These are phyloP conservation scores for Uria aalge DNA, from an alignment of 2,113 vertebrate genomes.

Conservation along the genomic window DNA sequence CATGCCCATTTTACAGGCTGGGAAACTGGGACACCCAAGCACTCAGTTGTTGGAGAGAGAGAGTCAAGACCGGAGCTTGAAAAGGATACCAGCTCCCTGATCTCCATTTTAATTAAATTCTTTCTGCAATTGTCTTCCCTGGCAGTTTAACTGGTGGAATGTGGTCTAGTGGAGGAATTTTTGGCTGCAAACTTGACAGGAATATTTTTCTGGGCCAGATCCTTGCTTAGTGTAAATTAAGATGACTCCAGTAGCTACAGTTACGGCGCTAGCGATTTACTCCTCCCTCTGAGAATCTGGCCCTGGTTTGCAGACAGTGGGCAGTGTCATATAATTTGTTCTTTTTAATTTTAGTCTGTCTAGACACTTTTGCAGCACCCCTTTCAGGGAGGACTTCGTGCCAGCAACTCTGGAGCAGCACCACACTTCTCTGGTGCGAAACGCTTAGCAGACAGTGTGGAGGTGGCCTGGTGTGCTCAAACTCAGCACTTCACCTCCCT, in stretches of 20 bases:
- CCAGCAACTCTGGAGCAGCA: neutral
- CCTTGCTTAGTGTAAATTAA: constrained; percentile 22
- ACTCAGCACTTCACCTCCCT: neutral
- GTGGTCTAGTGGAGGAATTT: constrained; percentile 15
- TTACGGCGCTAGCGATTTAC: neutral
- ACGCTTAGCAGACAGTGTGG: neutral
- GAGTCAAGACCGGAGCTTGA: neutral
- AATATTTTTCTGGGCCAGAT: constrained; percentile 43
- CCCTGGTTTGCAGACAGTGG: constrained; percentile 30
- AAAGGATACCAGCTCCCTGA: constrained; percentile 10
- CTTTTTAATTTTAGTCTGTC: constrained; percentile 53
- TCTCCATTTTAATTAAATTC: constrained; percentile 54
- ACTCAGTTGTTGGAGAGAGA: neutral
- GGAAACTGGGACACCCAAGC: neutral
- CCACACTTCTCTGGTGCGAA: neutral
- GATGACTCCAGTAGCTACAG: neutral
- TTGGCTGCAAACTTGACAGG: constrained; percentile 25
- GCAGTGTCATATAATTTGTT: constrained; percentile 37
- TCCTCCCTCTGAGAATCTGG: constrained; percentile 7
- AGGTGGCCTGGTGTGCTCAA: neutral
- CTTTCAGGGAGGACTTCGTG: neutral
- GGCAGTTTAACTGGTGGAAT: constrained; percentile 37
- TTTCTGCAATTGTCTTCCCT: constrained; percentile 42
- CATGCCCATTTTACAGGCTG: neutral
- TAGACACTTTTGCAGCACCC: constrained; percentile 42